phyloP scores from a whole-genome alignment of 1,140 invertebrate genomes.

The Drosophila pandora region DNA sequence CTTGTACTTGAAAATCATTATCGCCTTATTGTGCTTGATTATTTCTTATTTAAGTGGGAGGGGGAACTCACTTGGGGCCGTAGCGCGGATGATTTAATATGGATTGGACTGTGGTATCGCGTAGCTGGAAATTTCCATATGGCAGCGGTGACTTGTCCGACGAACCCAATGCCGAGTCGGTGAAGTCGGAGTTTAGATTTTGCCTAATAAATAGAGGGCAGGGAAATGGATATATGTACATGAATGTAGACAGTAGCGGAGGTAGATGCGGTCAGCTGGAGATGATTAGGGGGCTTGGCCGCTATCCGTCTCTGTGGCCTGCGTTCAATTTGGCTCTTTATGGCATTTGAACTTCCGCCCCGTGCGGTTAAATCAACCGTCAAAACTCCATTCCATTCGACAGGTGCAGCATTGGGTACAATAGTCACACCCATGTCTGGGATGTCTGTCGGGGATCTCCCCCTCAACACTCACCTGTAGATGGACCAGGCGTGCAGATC shows the following conservation, averaged over 20 bases:
- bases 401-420: slow-evolving; percentile 14
- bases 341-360: slow-evolving; percentile 67
- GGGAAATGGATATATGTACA: slow-evolving; percentile 1
- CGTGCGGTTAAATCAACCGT: slow-evolving; percentile 70
- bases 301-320: slow-evolving; percentile 2
- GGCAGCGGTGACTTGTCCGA: slow-evolving; percentile 95
- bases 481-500: slow-evolving; percentile 98
- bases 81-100: slow-evolving; percentile 96
- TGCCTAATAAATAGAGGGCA: slow-evolving; percentile 86
- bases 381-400: slow-evolving; percentile 47
- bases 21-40: slow-evolving; percentile 18
- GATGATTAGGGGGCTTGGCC: slow-evolving; percentile 55
- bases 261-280: slow-evolving; percentile 62
- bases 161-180: slow-evolving; percentile 95
- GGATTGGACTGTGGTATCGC: slow-evolving; percentile 96
- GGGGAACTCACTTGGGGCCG: slow-evolving; percentile 89
- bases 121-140: slow-evolving; percentile 96
- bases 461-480: slow-evolving; percentile 88
- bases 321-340: slow-evolving; percentile 52
- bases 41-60: slow-evolving; percentile 6
- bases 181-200: slow-evolving; percentile 97
- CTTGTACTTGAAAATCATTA: slow-evolving; percentile 15
- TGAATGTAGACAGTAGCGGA: slow-evolving; percentile 13
- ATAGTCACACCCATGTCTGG: slow-evolving; percentile 40
- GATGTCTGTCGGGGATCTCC: slow-evolving; percentile 2